phyloP scores from a whole-genome alignment of 2,888 invertebrate species.

The Drosophila neotestacea region DNA sequence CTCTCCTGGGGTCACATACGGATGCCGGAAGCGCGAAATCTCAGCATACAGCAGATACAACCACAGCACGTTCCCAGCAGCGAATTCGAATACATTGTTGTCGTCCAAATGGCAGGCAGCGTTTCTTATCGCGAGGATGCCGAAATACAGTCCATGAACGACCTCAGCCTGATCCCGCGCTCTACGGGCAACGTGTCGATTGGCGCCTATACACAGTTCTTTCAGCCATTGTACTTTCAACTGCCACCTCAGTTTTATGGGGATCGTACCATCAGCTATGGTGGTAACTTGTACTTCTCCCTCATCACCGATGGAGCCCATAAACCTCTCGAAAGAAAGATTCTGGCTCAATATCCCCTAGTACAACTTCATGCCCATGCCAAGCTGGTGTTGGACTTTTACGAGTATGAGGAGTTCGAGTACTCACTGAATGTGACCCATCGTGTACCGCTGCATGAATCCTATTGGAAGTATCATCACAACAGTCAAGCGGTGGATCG shows the following conservation, averaged over 20 bases:
- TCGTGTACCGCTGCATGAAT: constrained; percentile 90
- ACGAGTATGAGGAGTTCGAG: constrained; percentile 85
- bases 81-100: constrained; percentile 85
- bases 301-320: constrained; percentile 89
- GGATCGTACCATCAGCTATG: constrained; percentile 95
- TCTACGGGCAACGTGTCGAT: constrained; percentile 85
- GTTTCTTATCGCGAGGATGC: constrained; percentile 84
- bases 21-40: constrained; percentile 86
- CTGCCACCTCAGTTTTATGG: constrained; percentile 93
- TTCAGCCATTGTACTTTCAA: constrained; percentile 85
- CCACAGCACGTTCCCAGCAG: constrained; percentile 76
- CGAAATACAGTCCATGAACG: constrained; percentile 87
- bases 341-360: constrained; percentile 89
- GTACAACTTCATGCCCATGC: constrained; percentile 92
- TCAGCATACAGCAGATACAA: constrained; percentile 84
- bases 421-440: constrained; percentile 86
- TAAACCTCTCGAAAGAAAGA: constrained; percentile 86
- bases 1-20: constrained; percentile 93
- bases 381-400: constrained; percentile 91
- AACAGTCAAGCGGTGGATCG: constrained; percentile 88
- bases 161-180: constrained; percentile 88
- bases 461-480: constrained; percentile 88
- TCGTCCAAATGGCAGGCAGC: constrained; percentile 84
- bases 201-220: constrained; percentile 83
- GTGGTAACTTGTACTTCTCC: constrained; percentile 93